phyloP scores from a whole-genome alignment of 2,797 vertebrate genomes.

The Pseudochaenichthys georgianus region DNA sequence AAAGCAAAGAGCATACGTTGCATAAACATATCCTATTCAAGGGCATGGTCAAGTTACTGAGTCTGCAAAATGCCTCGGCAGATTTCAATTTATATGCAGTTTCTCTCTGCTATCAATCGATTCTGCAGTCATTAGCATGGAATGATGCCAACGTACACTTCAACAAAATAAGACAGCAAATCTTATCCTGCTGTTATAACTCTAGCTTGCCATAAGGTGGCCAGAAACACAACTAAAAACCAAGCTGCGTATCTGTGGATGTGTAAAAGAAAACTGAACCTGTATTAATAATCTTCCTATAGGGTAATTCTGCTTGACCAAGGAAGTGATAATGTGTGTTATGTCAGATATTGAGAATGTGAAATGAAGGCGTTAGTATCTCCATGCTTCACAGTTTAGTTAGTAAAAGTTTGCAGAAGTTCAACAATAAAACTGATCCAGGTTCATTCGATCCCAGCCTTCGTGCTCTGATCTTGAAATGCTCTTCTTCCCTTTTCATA shows the following conservation, averaged over 20 bases:
- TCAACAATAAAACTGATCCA: not conserved
- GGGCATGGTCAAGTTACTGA: not conserved
- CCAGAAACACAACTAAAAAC: not conserved
- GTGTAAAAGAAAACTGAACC: not conserved
- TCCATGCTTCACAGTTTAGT: not conserved
- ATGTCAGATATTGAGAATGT: not conserved
- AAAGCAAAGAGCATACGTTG: not conserved
- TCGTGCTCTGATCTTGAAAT: not conserved
- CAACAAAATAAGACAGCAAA: conserved; percentile 12
- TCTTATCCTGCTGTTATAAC: not conserved
- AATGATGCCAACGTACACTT: not conserved
- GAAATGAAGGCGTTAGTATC: not conserved
- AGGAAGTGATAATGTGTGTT: not conserved
- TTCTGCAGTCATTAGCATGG: conserved; percentile 23
- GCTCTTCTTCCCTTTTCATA: not conserved
- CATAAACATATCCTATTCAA: not conserved
- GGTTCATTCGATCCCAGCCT: not conserved
- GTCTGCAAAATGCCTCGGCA: conserved; percentile 26
- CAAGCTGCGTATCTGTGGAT: not conserved
- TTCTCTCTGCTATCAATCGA: conserved; percentile 18
- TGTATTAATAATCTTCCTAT: no score
- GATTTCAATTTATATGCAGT: conserved; percentile 32
- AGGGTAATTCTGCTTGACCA: no score
- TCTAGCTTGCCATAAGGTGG: not conserved
- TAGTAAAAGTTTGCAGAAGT: not conserved